Percentiles rank a stretch among this genome's conserved stretches.
phyloP scores from a whole-genome alignment of 1,140 invertebrate genomes.

The Drosophila azteca region DNA sequence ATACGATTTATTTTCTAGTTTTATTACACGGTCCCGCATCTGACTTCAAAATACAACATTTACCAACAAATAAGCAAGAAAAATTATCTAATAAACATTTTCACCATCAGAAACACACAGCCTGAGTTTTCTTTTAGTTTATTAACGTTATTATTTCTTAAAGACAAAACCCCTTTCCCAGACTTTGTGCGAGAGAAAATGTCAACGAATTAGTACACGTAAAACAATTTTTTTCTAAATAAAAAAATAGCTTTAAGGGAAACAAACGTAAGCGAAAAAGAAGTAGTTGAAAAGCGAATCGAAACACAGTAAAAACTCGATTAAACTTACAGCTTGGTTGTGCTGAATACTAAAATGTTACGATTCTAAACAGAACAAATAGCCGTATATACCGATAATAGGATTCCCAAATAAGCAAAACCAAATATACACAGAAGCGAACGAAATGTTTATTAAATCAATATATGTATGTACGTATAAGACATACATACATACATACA shows the following conservation, averaged over 20 bases:
- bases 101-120: conserved; percentile 16
- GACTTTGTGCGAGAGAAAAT: conserved; percentile 6
- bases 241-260: conserved; percentile 24
- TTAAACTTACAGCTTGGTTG: conserved; percentile 67
- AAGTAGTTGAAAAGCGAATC: neutral
- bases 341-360: conserved; percentile 65
- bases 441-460: conserved; percentile 33
- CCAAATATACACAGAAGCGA: conserved; percentile 20
- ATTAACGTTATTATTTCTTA: conserved; percentile 14
- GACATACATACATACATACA: conserved; percentile 18
- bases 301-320: conserved; percentile 20
- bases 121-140: conserved; percentile 35
- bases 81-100: conserved; percentile 20
- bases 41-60: conserved; percentile 26
- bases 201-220: conserved; percentile 43
- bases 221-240: conserved; percentile 1
- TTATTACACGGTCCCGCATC: conserved; percentile 24
- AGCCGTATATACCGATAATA: conserved; percentile 18
- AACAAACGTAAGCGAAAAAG: neutral
- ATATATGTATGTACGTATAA: conserved; percentile 15
- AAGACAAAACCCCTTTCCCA: neutral
- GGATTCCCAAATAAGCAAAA: neutral
- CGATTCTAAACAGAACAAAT: conserved; percentile 28
- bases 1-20: conserved; percentile 30
- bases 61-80: conserved; percentile 18